Conservation (phyloP, 30 jellyfish, hydroid and myxozoan genomes). For the Cassiopea xamachana region DNA sequence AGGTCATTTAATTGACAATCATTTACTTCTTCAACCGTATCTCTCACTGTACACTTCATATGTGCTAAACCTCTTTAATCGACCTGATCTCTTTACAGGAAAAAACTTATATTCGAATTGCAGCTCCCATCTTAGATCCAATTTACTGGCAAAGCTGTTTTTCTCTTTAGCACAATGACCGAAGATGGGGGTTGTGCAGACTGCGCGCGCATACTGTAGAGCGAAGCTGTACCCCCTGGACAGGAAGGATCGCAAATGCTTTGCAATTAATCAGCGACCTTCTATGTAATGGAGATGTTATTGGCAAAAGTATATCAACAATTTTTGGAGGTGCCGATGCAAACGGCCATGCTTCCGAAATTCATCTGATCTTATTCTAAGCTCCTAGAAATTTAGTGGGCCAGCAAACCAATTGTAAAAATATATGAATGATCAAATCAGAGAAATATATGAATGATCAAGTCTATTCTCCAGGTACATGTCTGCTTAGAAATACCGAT, state of each 20-base stretch:
- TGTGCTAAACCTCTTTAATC: background rate
- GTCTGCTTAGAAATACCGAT: too few relatives aligned
- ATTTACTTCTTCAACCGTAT: background rate
- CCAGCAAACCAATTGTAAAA: too few relatives aligned
- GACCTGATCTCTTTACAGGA: background rate
- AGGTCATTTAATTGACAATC: background rate
- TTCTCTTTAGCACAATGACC: slow-evolving; percentile 28
- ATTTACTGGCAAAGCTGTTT: background rate
- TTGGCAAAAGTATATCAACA: too few relatives aligned
- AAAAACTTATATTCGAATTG: background rate
- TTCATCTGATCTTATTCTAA: too few relatives aligned
- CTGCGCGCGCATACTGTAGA: slow-evolving; percentile 39
- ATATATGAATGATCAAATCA: too few relatives aligned
- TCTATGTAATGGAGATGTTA: too few relatives aligned
- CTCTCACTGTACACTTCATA: background rate
- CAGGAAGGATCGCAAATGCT: background rate
- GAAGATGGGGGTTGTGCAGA: background rate
- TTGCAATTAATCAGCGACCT: too few relatives aligned
- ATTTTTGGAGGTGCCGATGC: too few relatives aligned
- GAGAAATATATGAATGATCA: too few relatives aligned
- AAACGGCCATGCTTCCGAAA: too few relatives aligned
- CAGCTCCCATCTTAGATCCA: background rate
- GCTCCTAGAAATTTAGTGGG: too few relatives aligned
- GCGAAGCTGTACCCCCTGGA: background rate
- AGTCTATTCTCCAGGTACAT: too few relatives aligned